Evolutionary conservation across 2,888 invertebrate genomes (phyloP).

Genomic region (Agapostemon virescens): DNA sequence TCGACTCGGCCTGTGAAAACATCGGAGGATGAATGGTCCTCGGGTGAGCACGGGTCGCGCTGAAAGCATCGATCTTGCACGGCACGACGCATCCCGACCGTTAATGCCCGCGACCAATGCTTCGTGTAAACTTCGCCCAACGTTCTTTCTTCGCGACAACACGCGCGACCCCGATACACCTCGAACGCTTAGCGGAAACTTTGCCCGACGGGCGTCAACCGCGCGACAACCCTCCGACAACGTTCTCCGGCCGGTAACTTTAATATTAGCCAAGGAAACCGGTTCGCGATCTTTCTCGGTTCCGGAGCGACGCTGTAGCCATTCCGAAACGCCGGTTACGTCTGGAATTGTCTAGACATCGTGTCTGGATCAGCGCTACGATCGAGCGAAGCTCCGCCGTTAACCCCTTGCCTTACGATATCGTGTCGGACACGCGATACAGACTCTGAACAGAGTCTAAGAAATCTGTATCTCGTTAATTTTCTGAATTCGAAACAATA

Average conservation of each 20-base stretch:
- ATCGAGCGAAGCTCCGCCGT: no score
- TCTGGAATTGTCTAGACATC: no score
- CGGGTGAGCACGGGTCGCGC: constrained; percentile 20
- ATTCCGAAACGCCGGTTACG: no score
- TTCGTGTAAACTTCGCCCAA: constrained; percentile 23
- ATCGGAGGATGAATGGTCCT: constrained; percentile 28
- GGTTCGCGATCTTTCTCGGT: no score
- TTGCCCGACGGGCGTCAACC: background rate
- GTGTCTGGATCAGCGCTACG: no score
- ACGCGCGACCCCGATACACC: constrained; percentile 1
- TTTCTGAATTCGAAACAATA: no score
- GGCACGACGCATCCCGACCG: constrained; percentile 8
- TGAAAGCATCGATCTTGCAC: constrained; percentile 28
- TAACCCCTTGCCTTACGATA: no score
- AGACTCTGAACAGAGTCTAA: no score
- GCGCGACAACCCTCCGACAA: background rate
- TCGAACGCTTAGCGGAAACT: constrained; percentile 1
- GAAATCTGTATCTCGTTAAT: no score
- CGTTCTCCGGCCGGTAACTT: constrained; percentile 3
- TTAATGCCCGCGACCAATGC: constrained; percentile 27
- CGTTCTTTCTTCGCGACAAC: background rate
- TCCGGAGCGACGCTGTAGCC: no score
- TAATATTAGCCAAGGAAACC: constrained; percentile 5
- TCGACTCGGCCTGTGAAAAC: constrained; percentile 27
- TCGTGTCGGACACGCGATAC: no score